Evolutionary conservation across 1,140 invertebrate genomes (phyloP).

Genomic region (Drosophila elegans): DNA sequence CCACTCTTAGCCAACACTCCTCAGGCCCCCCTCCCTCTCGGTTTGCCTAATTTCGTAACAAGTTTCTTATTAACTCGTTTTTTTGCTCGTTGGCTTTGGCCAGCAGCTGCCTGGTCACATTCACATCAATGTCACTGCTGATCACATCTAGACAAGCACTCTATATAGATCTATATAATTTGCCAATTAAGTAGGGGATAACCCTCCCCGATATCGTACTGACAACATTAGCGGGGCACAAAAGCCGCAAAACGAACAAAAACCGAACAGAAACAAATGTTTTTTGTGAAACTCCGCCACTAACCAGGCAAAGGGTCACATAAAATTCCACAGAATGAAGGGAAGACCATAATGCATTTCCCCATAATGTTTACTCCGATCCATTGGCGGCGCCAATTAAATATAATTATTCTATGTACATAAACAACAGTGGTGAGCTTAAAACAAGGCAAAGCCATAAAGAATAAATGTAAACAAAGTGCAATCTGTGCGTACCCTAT

Average conservation of each 20-base stretch:
- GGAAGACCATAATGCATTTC: slow-evolving; percentile 30
- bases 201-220: slow-evolving; percentile 52
- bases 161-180: slow-evolving; percentile 69
- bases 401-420: slow-evolving; percentile 67
- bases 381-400: slow-evolving; percentile 62
- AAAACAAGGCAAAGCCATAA: slow-evolving; percentile 72
- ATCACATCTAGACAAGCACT: slow-evolving; percentile 77
- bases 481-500: slow-evolving; percentile 41
- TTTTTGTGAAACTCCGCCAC: slow-evolving; percentile 19
- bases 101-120: slow-evolving; percentile 69
- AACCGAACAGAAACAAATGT: slow-evolving; percentile 13
- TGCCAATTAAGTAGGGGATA: slow-evolving; percentile 73
- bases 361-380: slow-evolving; percentile 49
- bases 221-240: slow-evolving; percentile 58
- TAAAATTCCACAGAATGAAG: slow-evolving; percentile 33
- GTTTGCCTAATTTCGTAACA: slow-evolving; percentile 76
- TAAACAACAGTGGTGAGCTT: slow-evolving; percentile 21
- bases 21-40: neutral
- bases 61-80: slow-evolving; percentile 73
- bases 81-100: slow-evolving; percentile 11
- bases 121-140: slow-evolving; percentile 78
- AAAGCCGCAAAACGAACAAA: slow-evolving; percentile 18
- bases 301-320: slow-evolving; percentile 20
- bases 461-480: slow-evolving; percentile 68
- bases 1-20: slow-evolving; percentile 2